Conservation (phyloP, 2,888 invertebrate genomes). For the Sisyra nigra region DNA sequence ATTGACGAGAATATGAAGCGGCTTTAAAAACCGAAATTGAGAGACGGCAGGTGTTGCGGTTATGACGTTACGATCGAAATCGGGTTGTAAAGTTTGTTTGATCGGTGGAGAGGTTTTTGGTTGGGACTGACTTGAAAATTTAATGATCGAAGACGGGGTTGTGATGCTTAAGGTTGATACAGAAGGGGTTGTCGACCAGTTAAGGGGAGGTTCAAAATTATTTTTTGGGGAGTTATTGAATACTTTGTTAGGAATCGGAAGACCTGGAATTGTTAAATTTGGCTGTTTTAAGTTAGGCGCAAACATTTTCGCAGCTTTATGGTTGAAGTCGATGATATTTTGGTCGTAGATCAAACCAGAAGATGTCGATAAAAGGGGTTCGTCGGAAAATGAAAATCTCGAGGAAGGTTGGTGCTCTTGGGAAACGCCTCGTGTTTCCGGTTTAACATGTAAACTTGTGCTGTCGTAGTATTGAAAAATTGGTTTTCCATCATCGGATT, state of each 20-base stretch:
- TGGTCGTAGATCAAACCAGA: conserved; percentile 14
- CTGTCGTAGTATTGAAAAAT: conserved; percentile 6
- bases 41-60: background rate
- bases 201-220: background rate
- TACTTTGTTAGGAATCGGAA: conserved; percentile 16
- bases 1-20: conserved; percentile 34
- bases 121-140: background rate
- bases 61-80: background rate
- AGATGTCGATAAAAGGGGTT: conserved; percentile 9
- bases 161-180: conserved; percentile 1
- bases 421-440: background rate
- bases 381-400: conserved; percentile 10
- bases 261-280: conserved; percentile 19
- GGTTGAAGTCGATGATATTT: conserved; percentile 26
- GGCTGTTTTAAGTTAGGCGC: conserved; percentile 27
- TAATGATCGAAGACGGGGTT: background rate
- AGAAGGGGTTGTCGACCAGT: background rate
- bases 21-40: conserved; percentile 13
- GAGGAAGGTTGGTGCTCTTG: background rate
- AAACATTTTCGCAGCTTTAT: conserved; percentile 26
- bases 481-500: conserved; percentile 1
- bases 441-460: background rate
- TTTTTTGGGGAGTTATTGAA: conserved; percentile 8
- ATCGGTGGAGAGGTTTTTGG: background rate
- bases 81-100: background rate